Percentiles rank a stretch among this genome's conserved stretches.
phyloP scores from a whole-genome alignment of 2,113 vertebrate species.

The Ursus arctos region DNA sequence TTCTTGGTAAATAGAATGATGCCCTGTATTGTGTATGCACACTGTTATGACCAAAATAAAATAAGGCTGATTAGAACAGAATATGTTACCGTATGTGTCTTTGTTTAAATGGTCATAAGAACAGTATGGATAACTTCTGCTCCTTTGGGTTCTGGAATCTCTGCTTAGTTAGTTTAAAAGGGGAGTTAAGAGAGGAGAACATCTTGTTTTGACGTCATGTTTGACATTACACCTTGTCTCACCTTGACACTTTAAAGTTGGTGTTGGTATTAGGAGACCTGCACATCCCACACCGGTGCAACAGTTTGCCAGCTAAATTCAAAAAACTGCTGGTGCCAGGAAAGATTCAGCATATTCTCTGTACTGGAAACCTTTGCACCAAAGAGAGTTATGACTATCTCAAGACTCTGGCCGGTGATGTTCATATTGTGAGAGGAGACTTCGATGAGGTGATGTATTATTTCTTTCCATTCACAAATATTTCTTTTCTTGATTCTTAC shows the following conservation, averaged over 20 bases:
- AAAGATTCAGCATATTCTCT: constrained; percentile 99
- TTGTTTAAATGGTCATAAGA: constrained; percentile 24
- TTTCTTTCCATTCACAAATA: neutral
- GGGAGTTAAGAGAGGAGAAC: neutral
- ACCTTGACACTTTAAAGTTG: constrained; percentile 89
- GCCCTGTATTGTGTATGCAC: neutral
- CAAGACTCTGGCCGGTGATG: constrained; percentile 99
- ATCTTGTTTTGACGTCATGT: constrained; percentile 38
- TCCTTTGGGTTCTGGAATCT: constrained; percentile 45
- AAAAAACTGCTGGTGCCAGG: constrained; percentile 99
- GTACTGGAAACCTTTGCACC: constrained; percentile 99
- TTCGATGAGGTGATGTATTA: constrained; percentile 95
- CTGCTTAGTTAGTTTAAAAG: constrained; percentile 40
- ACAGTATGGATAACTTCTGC: neutral
- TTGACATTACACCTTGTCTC: constrained; percentile 66
- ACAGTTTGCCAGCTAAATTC: constrained; percentile 98
- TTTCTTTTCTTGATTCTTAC: neutral
- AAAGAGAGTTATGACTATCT: constrained; percentile 99
- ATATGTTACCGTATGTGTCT: neutral
- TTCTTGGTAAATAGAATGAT: constrained; percentile 56
- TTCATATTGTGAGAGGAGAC: constrained; percentile 98
- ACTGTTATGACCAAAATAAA: constrained; percentile 17
- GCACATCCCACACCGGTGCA: constrained; percentile 99
- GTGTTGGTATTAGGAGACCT: constrained; percentile 99
- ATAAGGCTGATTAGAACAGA: constrained; percentile 50